Percentiles rank a stretch among this genome's conserved stretches.
Evolutionary conservation across 2,797 vertebrate genomes (phyloP).

Genomic region (Thamnophis elegans): DNA sequence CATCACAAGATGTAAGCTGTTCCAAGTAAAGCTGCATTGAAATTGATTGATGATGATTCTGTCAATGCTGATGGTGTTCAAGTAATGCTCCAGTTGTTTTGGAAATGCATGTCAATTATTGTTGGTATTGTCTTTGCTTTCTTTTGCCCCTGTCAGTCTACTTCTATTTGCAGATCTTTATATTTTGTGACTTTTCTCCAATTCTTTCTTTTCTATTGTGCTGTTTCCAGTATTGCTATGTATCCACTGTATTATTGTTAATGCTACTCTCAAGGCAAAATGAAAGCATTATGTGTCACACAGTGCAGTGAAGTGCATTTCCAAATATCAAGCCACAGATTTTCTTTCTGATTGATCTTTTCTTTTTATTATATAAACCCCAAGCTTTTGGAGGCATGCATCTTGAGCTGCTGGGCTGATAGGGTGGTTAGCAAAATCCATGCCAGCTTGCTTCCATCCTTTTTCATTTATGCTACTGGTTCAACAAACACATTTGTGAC

Average conservation of each 20-base stretch:
- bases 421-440: slow-evolving; percentile 59
- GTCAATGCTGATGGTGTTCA: neutral
- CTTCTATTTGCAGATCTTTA: neutral
- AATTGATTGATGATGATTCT: neutral
- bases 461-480: slow-evolving; percentile 62
- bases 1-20: neutral
- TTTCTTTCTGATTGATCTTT: slow-evolving; percentile 54
- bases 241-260: neutral
- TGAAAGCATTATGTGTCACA: slow-evolving; percentile 39
- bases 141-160: neutral
- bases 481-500: slow-evolving; percentile 64
- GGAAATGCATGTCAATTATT: neutral
- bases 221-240: neutral
- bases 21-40: neutral
- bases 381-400: slow-evolving; percentile 55
- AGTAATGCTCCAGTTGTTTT: neutral
- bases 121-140: neutral
- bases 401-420: slow-evolving; percentile 53
- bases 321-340: slow-evolving; percentile 37
- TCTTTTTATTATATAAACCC: slow-evolving; percentile 35
- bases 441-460: slow-evolving; percentile 61
- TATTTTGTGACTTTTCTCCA: neutral
- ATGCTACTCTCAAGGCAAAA: slow-evolving; percentile 41
- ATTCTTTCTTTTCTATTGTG: neutral
- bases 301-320: slow-evolving; percentile 49